Evolutionary conservation across 2,113 vertebrate genomes (phyloP), one percentile per base, ranked within the genome.

Genomic region (Dasyurus viverrinus): DNA sequence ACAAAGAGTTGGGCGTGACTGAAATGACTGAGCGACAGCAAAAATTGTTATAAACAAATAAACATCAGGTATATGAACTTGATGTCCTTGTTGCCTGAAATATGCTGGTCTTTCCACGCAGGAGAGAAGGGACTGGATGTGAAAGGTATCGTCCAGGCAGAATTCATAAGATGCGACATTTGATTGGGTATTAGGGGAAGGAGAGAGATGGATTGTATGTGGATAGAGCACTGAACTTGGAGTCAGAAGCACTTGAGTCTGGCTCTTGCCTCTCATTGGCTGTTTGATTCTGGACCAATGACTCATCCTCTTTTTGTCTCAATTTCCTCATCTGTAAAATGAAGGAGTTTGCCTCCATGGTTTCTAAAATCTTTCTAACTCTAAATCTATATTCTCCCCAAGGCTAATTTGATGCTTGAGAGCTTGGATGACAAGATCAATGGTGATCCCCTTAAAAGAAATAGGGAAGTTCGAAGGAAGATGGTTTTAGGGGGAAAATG

Each of bases 31-130:
- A 36, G 4, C 11, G 16, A 68, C 30, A 68, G 22, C 30, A 68
- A 60, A 30, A 1, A 48, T 26, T 90, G 1, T 76, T 76, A 8
- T 46, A 52, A 94, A 42, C 0, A 30, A 42, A 84, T 23, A 84
- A 26, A 19, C 8, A 8, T 42, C 68, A 84, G 19, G 6, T n/a
- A n/a, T n/a, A 22, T n/a, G 30, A 76, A n/a, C 4, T n/a, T 19
- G 30, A 0, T 16, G 0, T n/a, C 12, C 14, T 5, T n/a, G 19
- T 19, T n/a, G 4, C 19, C 36, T n/a, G 14, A 76, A 19, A 36
- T n/a, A n/a, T 14, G 4, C 68, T 76, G 36, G 5, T 19, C 4
- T n/a, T n/a, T 76, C 36, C 36, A n/a, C 4, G 22, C 36, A n/a
- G 16, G 3, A 19, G 68, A n/a, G 14, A n/a, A 19, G 16, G 36